These are phyloP conservation scores for Neoascia interrupta DNA, from an alignment of 2,888 invertebrate genomes.

Conservation along the genomic window DNA sequence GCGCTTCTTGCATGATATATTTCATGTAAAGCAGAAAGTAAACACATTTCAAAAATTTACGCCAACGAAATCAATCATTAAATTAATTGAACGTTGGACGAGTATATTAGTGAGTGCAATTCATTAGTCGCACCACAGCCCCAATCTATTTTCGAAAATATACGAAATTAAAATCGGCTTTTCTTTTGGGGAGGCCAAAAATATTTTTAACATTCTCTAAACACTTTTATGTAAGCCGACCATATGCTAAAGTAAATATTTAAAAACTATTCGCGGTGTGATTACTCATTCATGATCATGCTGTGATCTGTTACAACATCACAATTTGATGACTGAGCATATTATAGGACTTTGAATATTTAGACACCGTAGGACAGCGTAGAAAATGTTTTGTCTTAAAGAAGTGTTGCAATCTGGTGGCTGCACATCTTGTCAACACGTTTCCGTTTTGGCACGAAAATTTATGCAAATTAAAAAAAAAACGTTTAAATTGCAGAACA, in stretches of 20 bases:
- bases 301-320: conserved; percentile 19
- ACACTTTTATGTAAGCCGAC: conserved; percentile 41
- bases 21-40: conserved; percentile 9
- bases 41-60: conserved; percentile 33
- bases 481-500: too few species aligned
- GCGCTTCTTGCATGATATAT: conserved; percentile 32
- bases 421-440: too few species aligned
- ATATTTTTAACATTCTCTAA: conserved; percentile 48
- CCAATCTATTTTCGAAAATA: conserved; percentile 1
- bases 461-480: too few species aligned
- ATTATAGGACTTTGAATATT: too few species aligned
- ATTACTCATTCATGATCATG: conserved; percentile 47
- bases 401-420: too few species aligned
- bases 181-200: conserved; percentile 26
- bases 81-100: conserved; percentile 64
- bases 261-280: conserved; percentile 14
- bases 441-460: too few species aligned
- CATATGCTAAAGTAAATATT: conserved; percentile 43
- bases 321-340: too few species aligned
- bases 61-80: conserved; percentile 47
- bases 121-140: conserved; percentile 35
- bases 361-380: too few species aligned
- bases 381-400: too few species aligned
- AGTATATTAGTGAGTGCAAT: conserved; percentile 55
- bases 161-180: conserved; percentile 5